Conservation (phyloP, 2,113 vertebrate species). For the Tychaedon coryphoeus region DNA sequence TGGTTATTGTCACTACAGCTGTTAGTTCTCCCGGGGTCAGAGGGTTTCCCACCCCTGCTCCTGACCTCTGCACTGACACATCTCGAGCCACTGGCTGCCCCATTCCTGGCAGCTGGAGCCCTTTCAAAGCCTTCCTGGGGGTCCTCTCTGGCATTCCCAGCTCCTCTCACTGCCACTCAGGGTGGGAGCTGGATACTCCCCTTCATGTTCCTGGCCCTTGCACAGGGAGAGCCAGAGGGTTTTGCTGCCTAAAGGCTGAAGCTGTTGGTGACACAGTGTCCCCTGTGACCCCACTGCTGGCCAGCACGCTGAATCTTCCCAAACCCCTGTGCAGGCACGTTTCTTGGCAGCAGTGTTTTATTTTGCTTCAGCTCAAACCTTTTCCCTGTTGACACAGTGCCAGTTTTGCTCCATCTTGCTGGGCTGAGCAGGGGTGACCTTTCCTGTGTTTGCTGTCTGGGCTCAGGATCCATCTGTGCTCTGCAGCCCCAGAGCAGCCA, state of each 20-base stretch:
- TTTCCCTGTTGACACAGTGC: not conserved
- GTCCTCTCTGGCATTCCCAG: accelerated
- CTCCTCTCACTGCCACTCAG: accelerated
- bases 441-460: conserved; percentile 14
- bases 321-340: not conserved
- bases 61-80: accelerated
- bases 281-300: not conserved
- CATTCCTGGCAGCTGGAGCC: not conserved
- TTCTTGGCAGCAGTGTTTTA: not conserved
- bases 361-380: not conserved
- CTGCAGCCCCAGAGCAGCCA: not conserved
- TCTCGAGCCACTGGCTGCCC: not conserved
- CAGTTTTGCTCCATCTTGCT: not conserved
- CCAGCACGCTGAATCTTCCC: not conserved
- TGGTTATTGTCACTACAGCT: not conserved
- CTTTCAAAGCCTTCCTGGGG: not conserved
- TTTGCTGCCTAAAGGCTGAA: not conserved
- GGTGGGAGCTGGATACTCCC: not conserved
- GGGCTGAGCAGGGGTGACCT: conserved; percentile 4
- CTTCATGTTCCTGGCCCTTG: not conserved
- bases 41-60: not conserved
- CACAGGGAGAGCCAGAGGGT: not conserved
- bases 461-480: not conserved
- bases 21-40: not conserved
- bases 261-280: not conserved